These are phyloP conservation scores for Ardeotis arabs DNA, from an alignment of 2,113 vertebrate genomes.

Conservation along the genomic window DNA sequence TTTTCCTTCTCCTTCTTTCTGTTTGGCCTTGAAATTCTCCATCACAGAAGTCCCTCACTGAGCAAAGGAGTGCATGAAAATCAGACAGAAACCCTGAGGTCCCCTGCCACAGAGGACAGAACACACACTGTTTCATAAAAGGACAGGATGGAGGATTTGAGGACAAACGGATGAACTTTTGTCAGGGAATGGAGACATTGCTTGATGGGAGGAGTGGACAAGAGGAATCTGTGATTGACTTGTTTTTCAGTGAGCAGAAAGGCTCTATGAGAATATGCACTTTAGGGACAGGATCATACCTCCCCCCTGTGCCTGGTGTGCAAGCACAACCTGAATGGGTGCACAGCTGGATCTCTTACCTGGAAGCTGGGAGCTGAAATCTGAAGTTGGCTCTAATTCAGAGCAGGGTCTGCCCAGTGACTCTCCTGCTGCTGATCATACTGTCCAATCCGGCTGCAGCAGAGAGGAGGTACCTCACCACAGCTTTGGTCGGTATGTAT, in stretches of 20 bases:
- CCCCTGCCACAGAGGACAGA: not conserved
- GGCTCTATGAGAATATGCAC: not conserved
- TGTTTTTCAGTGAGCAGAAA: not conserved
- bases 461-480: not conserved
- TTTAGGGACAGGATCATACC: not conserved
- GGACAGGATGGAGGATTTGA: not conserved
- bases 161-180: not conserved
- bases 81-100: not conserved
- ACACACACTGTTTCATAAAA: not conserved
- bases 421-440: accelerated
- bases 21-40: not conserved
- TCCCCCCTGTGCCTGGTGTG: not conserved
- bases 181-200: not conserved
- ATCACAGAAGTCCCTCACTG: not conserved
- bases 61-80: not conserved
- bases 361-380: not conserved
- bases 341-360: not conserved
- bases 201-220: not conserved
- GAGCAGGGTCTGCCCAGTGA: not conserved
- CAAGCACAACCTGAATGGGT: not conserved
- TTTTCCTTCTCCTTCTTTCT: not conserved
- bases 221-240: not conserved
- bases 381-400: not conserved
- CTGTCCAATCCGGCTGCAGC: not conserved
- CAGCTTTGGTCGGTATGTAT: not conserved